Evolutionary conservation across 2,888 invertebrate species (phyloP).

Genomic region (Caenorhabditis sulstoni): DNA sequence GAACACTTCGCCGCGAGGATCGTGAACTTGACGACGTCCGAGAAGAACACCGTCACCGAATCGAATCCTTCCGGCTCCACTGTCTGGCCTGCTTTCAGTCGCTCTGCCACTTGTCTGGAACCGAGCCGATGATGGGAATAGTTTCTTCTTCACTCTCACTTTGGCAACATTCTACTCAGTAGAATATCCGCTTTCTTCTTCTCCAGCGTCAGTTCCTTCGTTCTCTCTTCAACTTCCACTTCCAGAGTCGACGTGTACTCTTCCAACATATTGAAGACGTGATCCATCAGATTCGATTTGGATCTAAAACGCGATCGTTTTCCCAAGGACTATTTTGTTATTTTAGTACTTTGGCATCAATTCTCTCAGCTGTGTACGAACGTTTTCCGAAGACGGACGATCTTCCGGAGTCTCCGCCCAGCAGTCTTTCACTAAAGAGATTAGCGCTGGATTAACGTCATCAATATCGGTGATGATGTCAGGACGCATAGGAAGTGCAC

Average conservation of each 20-base stretch:
- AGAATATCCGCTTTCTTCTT: slow-evolving; percentile 76
- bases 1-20: slow-evolving; percentile 74
- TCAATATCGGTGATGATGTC: slow-evolving; percentile 56
- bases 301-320: no score
- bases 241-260: slow-evolving; percentile 75
- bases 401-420: slow-evolving; percentile 73
- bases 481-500: slow-evolving; percentile 66
- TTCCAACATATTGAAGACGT: slow-evolving; percentile 78
- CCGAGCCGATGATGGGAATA: neutral
- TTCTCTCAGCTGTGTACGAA: slow-evolving; percentile 45
- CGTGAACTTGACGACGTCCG: slow-evolving; percentile 78
- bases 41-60: slow-evolving; percentile 77
- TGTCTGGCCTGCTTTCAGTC: slow-evolving; percentile 74
- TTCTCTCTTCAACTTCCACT: slow-evolving; percentile 72
- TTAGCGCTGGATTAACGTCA: slow-evolving; percentile 65
- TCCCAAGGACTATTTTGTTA: neutral
- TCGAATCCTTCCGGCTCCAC: slow-evolving; percentile 78
- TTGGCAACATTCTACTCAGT: slow-evolving; percentile 74
- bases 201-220: slow-evolving; percentile 73
- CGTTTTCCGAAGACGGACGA: slow-evolving; percentile 65
- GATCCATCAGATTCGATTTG: slow-evolving; percentile 74
- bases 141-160: slow-evolving; percentile 1
- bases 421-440: slow-evolving; percentile 73
- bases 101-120: slow-evolving; percentile 69
- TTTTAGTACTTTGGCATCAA: slow-evolving; percentile 53